Evolutionary conservation across 2,888 invertebrate genomes (phyloP), one percentile per base, ranked within the genome.

Genomic region (Tortrix viridana): DNA sequence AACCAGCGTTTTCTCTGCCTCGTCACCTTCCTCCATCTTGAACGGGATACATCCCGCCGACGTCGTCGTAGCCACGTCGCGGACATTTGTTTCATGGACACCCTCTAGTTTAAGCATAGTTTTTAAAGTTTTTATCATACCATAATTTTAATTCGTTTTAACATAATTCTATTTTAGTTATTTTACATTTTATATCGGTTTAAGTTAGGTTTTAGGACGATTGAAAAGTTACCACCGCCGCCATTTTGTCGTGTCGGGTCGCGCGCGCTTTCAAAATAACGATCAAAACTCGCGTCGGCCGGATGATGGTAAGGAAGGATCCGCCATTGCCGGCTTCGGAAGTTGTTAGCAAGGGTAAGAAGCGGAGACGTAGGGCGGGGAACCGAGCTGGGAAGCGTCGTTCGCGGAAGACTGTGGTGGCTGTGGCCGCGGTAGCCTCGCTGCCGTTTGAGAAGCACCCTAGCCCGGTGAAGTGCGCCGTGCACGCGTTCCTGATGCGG

Each of bases 391-490:
- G 85, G 0, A 81, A 76, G 67, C 76, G 85, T 14, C 82, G 84
- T 12, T 80, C 86, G 37, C 79, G 79, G 48, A 85, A 80, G 67
- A 54, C 73, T 53, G 69, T 77, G 4, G 76, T 76, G 4, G 60
- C 70, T n/a, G 61, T 62, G 9, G 68, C 74, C 14, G 57, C 66
- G 12, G 62, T 67, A 5, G 68, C 65, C 14, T 60, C 71, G 43
- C 49, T 60, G 37, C 32, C 62, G 5, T 53, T 63, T 16, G 75
- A 77, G 3, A 73, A 72, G 56, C 61, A 67, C 5, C 59, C 66
- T 23, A 85, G 85, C 2, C 89, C 87, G 0, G 71, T 76, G 1
- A 88, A 88, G 69, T 92, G 92, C 64, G 92, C 89, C 4, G 89
- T 92, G 43, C 92, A 92, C 70, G 78, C 74, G 50, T 92, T 92